phyloP scores from a whole-genome alignment of 1,140 invertebrate genomes.

The Ooceraea biroi region DNA sequence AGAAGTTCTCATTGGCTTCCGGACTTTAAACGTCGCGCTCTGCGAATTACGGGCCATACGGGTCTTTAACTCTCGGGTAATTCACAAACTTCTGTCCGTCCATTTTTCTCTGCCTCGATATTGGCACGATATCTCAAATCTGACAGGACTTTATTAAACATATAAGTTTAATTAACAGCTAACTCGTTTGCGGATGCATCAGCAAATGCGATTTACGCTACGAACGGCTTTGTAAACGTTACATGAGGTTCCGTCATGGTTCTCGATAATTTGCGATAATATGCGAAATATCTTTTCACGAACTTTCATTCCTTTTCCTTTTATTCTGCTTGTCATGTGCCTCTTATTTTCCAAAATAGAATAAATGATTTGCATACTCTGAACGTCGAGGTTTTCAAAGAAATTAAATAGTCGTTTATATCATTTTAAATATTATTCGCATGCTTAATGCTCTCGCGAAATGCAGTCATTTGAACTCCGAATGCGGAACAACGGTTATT shows the following conservation, averaged over 20 bases:
- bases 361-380: conserved; percentile 9
- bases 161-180: conserved; percentile 35
- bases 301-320: too few species aligned
- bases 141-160: conserved; percentile 20
- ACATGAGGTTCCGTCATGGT: too few species aligned
- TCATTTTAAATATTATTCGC: not conserved
- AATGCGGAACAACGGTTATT: conserved; percentile 1
- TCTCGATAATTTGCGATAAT: too few species aligned
- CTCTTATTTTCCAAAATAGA: not conserved
- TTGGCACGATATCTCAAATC: conserved; percentile 28
- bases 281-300: too few species aligned
- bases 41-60: conserved; percentile 65
- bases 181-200: not conserved
- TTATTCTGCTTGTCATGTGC: too few species aligned
- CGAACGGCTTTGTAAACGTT: too few species aligned
- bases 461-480: not conserved
- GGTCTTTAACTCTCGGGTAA: conserved; percentile 62
- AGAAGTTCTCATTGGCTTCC: conserved; percentile 70
- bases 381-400: not conserved
- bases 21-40: conserved; percentile 66
- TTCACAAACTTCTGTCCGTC: conserved; percentile 66
- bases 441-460: conserved; percentile 13
- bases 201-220: not conserved
- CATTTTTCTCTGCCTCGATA: not conserved
- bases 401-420: conserved; percentile 3